A percentile compares a stretch with the other conserved stretches of the same genome.
phyloP scores from a whole-genome alignment of 2,888 invertebrate genomes.

The Bursaphelenchus okinawaensis region DNA sequence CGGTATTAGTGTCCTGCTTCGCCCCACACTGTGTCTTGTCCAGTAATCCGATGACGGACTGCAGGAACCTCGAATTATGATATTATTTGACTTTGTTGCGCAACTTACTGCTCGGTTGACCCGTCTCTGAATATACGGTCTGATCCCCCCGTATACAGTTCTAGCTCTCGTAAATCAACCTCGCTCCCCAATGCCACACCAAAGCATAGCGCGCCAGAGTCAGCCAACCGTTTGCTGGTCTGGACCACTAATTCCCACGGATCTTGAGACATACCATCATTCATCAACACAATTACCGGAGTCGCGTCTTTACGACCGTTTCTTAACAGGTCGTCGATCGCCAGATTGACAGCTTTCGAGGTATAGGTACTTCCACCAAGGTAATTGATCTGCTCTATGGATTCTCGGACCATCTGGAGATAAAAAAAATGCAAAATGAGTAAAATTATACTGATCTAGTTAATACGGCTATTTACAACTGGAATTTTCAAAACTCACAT shows the following conservation, averaged over 20 bases:
- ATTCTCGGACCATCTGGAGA: constrained; percentile 36
- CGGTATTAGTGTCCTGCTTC: not conserved
- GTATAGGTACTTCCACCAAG: constrained; percentile 46
- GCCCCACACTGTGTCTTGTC: not conserved
- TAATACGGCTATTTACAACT: no score
- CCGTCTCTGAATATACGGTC: constrained; percentile 42
- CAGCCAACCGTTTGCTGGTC: constrained; percentile 27
- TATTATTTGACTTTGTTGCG: not conserved
- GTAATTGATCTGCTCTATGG: constrained; percentile 43
- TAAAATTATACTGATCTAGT: no score
- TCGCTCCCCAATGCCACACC: constrained; percentile 46
- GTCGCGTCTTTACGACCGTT: constrained; percentile 34
- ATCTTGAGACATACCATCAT: constrained; percentile 49
- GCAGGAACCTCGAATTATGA: constrained; percentile 23
- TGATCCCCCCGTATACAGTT: constrained; percentile 33
- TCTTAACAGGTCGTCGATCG: constrained; percentile 35
- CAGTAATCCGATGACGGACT: constrained; percentile 26
- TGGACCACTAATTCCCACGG: constrained; percentile 36
- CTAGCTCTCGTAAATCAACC: constrained; percentile 37
- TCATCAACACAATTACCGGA: constrained; percentile 36
- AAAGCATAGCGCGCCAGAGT: constrained; percentile 38
- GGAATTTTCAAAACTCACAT: constrained; percentile 15
- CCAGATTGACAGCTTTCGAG: constrained; percentile 42
- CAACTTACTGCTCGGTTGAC: constrained; percentile 25
- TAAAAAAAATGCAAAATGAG: no score